Percentiles rank a stretch among this genome's conserved stretches.
These are phyloP conservation scores for Drosophila sordidapex DNA, from an alignment of 2,888 invertebrate genomes.

Conservation along the genomic window DNA sequence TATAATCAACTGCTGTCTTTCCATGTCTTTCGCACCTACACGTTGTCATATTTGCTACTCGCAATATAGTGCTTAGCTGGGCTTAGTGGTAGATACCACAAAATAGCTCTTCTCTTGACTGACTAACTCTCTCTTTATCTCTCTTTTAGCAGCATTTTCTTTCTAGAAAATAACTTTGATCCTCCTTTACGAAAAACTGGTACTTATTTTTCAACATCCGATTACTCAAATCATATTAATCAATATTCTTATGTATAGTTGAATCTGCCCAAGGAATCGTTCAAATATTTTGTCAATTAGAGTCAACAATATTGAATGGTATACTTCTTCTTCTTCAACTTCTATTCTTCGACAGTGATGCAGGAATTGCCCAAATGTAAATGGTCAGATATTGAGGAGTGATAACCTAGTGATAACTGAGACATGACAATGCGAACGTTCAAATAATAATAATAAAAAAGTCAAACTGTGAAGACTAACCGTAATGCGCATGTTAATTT, in stretches of 20 bases:
- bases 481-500: slow-evolving; percentile 98
- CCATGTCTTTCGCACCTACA: too few species aligned
- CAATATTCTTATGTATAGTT: not conserved
- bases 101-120: not conserved
- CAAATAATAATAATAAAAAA: too few species aligned
- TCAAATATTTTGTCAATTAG: not conserved
- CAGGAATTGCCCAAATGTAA: not conserved
- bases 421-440: not conserved
- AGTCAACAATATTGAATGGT: not conserved
- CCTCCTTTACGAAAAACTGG: not conserved
- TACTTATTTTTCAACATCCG: not conserved
- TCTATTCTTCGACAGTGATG: not conserved
- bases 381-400: not conserved
- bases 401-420: not conserved
- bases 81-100: not conserved
- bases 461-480: slow-evolving; percentile 84
- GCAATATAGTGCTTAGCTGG: not conserved
- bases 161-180: not conserved
- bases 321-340: not conserved
- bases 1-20: too few species aligned
- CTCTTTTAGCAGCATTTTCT: too few species aligned
- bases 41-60: too few species aligned
- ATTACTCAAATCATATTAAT: not conserved
- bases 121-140: not conserved
- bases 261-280: not conserved